Evolutionary conservation across 2,797 vertebrate genomes (phyloP).

Genomic region (Sebastes diaconus): DNA sequence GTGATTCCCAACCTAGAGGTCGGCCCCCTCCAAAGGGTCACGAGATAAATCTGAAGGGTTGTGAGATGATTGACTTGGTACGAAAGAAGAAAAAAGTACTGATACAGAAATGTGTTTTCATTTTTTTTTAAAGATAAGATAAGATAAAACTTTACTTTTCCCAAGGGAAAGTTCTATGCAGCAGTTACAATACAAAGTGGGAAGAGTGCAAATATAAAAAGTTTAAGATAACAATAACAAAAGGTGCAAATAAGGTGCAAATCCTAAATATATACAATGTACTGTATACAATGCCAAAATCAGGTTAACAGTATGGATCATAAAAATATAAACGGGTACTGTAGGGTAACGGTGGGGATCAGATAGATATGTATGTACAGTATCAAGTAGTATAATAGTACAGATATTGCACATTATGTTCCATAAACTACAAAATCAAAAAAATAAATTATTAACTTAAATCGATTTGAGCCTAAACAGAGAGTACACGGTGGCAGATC

Average conservation of each 20-base stretch:
- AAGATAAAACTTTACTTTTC: background rate
- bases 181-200: background rate
- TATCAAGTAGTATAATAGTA: background rate
- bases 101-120: background rate
- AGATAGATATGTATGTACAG: background rate
- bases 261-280: background rate
- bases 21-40: background rate
- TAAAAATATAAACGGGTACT: background rate
- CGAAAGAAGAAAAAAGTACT: background rate
- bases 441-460: too few species aligned
- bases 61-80: background rate
- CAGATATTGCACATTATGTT: background rate
- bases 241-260: background rate
- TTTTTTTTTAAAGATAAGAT: background rate
- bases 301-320: background rate
- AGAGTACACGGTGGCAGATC: too few species aligned
- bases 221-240: background rate
- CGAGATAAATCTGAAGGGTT: too few species aligned
- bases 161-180: fast-evolving
- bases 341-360: background rate
- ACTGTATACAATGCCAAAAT: background rate
- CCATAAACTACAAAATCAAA: background rate
- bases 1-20: background rate
- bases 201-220: background rate
- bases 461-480: too few species aligned